These are phyloP conservation scores for Globia sparganii DNA, from an alignment of 2,888 invertebrate genomes.

Conservation along the genomic window DNA sequence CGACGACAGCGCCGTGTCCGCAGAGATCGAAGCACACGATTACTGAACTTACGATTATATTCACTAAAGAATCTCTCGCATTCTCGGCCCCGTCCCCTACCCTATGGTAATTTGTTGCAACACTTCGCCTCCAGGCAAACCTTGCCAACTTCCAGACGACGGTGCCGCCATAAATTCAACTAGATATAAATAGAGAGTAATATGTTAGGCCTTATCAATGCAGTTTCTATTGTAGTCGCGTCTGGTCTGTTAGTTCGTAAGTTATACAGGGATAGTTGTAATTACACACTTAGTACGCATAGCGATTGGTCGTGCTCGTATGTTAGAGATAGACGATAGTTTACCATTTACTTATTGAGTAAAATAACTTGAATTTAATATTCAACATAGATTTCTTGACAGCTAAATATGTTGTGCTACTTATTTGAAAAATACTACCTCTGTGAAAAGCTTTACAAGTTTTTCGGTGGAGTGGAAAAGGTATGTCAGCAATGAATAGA, in stretches of 20 bases:
- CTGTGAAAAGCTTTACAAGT: not conserved
- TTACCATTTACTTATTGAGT: conserved; percentile 10
- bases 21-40: conserved; percentile 82
- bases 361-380: conserved; percentile 16
- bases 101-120: conserved; percentile 72
- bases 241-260: conserved; percentile 52
- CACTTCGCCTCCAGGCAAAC: conserved; percentile 64
- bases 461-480: conserved; percentile 8
- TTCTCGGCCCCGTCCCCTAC: conserved; percentile 51
- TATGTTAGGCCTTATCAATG: conserved; percentile 70
- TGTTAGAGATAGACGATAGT: conserved; percentile 14
- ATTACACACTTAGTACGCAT: conserved; percentile 44
- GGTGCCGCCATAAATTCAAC: conserved; percentile 67
- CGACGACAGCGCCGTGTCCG: conserved; percentile 83
- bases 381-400: not conserved
- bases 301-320: conserved; percentile 33
- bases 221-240: conserved; percentile 68
- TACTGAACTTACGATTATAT: conserved; percentile 79
- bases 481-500: conserved; percentile 4
- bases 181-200: conserved; percentile 72
- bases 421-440: not conserved
- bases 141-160: conserved; percentile 60
- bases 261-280: conserved; percentile 49
- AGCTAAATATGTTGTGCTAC: not conserved
- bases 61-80: conserved; percentile 75